Base-by-base conservation (phyloP, 1,140 invertebrate genomes). In the Drosophila lini region DNA sequence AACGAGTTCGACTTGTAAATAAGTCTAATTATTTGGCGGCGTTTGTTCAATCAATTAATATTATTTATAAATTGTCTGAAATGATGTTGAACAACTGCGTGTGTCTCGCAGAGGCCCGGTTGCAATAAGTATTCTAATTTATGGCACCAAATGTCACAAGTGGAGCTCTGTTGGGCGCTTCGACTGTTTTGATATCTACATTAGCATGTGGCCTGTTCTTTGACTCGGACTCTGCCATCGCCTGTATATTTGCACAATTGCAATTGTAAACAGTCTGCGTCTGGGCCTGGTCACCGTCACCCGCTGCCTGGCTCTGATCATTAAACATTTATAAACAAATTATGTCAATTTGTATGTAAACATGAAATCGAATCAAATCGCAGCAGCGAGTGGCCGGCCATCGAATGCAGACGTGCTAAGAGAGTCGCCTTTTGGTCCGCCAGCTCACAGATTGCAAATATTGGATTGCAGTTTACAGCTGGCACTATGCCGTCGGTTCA, bases 311-410 rank as follows among this genome's bases (percentile, higher is more conserved):
- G 47, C 25, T 31, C 47, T 16, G 81, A 70, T 80, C 80, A 64
- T 74, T 82, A 70, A 90, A 81, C 80, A 83, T 81, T 83, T 90
- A 83, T 86, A 81, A 80, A 70, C 78, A 86, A 90, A 90, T 90
- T 90, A 86, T 90, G 88, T 86, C 82, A 90, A 90, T 90, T 86
- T 86, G 69, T 80, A 67, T 73, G 70, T 90, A 90, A 86, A 90
- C 80, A 90, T 67, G 55, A 78, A 61, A 74, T 67, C 75, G 59
- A 65, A 78, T 70, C 68, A 58, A 71, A 41, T 71, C 68, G n/a
- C 63, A 28, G 19, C 63, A 34, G 16, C 62, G 22, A 70, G 45
- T 64, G 47, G 57, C 67, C 50, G 57, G 50, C 42, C 75, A 71
- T 78, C 65, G 65, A 71, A 31, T 50, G 65, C 67, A 61, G 58